Base-by-base conservation (phyloP, 2,797 vertebrate genomes). In the Okamejei kenojei region DNA sequence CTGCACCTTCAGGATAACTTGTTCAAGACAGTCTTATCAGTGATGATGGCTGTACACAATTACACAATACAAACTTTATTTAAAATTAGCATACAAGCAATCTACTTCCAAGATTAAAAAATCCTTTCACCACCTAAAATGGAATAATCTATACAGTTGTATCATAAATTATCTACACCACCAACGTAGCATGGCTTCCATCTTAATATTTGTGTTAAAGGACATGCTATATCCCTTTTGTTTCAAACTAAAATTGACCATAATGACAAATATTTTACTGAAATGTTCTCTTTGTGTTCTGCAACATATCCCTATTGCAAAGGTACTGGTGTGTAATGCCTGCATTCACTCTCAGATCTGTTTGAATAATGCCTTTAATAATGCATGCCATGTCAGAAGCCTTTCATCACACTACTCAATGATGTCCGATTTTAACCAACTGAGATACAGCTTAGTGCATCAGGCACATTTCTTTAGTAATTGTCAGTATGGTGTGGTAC, bases 1-100 rank as follows among this genome's bases (percentile, higher is more conserved):
- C 71, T 73, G 71, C 71, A 73, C 21, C 71, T 21, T 19, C 19
- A 73, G 17, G 71, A 23, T 21, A 73, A 10, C 32, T 35, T 78
- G 84, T 9, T 35, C 65, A 68, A 32, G 7, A 68, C 61, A 68
- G 1, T 88, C 17, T 86, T 54, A 15, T 88, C n/a, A 88, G 7
- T 88, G n/a, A 88, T 17, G 0, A n/a, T 32, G 61, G 61, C 61
- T 65, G 11, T 32, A 88, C 61, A 65, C 84, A 65, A 35, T 65
- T 29, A 88, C 15, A 88, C 29, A n/a, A 65, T 88, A 88, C 84
- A 88, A 88, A 88, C 63, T 88, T 88, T 88, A 88, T 88, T 88
- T 68, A 88, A 88, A 88, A 88, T 68, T 35, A 88, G 63, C 84
- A 88, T 35, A 88, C 84, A 88, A 88, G 84, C n/a, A 88, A 88